phyloP scores from a whole-genome alignment of 2,888 invertebrate genomes.

The Thelaira solivaga region DNA sequence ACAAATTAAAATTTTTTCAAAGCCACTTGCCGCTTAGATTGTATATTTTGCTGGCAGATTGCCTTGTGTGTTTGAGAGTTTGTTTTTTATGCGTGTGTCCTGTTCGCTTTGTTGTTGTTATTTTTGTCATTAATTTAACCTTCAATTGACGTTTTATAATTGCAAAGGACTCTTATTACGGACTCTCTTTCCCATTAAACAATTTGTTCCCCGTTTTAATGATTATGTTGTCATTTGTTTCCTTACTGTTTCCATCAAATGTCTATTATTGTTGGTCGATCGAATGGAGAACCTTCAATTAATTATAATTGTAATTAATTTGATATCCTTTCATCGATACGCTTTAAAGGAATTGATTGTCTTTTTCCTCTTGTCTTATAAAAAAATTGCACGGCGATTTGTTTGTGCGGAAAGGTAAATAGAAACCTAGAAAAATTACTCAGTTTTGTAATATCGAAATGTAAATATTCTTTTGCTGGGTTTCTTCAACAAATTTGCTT shows the following conservation, averaged over 20 bases:
- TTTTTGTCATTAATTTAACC: conserved; percentile 67
- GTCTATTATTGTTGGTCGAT: conserved; percentile 58
- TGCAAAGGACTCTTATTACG: conserved; percentile 66
- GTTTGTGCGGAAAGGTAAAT: neutral
- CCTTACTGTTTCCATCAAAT: conserved; percentile 34
- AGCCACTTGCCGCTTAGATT: conserved; percentile 55
- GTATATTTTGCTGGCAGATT: conserved; percentile 24
- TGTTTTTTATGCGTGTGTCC: conserved; percentile 46
- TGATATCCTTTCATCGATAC: conserved; percentile 50
- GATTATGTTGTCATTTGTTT: conserved; percentile 61
- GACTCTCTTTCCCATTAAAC: conserved; percentile 47
- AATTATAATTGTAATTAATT: conserved; percentile 66
- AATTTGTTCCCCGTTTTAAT: conserved; percentile 45
- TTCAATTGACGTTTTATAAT: conserved; percentile 71
- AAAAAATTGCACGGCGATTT: neutral
- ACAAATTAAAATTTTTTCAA: conserved; percentile 47
- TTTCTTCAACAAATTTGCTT: too few relatives aligned
- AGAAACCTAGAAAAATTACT: too few relatives aligned
- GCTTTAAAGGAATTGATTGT: neutral
- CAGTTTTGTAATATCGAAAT: too few relatives aligned
- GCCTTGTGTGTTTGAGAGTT: neutral
- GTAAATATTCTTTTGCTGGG: too few relatives aligned
- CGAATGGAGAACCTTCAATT: conserved; percentile 64
- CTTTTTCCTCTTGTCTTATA: neutral
- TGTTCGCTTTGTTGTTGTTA: conserved; percentile 10